Evolutionary conservation across 30 jellyfish, hydroid and myxozoan genomes (phyloP).

Genomic region (Catostylus mosaicus): DNA sequence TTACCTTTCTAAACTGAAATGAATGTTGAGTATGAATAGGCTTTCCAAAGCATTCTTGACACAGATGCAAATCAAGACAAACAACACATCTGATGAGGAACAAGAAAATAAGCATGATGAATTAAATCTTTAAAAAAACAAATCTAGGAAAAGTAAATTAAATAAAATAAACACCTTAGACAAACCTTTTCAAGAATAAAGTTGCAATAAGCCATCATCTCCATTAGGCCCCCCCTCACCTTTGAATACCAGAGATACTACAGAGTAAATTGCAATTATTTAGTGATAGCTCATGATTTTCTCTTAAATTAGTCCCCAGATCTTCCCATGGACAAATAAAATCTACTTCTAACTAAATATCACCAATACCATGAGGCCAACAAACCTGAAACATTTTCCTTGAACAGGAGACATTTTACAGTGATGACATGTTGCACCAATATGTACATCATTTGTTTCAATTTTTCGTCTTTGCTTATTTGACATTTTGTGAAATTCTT

Average conservation of each 20-base stretch:
- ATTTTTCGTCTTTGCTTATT: conserved; percentile 34
- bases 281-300: too few species aligned
- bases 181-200: too few species aligned
- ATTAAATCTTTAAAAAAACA: too few species aligned
- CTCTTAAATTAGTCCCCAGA: too few species aligned
- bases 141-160: too few species aligned
- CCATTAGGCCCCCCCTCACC: too few species aligned
- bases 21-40: conserved; percentile 53
- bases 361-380: not conserved
- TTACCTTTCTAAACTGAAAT: conserved; percentile 71
- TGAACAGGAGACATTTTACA: conserved; percentile 71
- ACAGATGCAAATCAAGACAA: conserved; percentile 53
- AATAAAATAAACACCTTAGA: too few species aligned
- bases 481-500: conserved; percentile 54
- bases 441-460: conserved; percentile 64
- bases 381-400: conserved; percentile 85
- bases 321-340: too few species aligned
- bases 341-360: too few species aligned
- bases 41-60: conserved; percentile 59
- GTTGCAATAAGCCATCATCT: too few species aligned
- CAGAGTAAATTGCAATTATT: too few species aligned
- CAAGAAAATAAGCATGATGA: not conserved
- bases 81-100: conserved; percentile 45
- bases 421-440: conserved; percentile 67
- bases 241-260: too few species aligned